phyloP scores from a whole-genome alignment of 2,888 invertebrate genomes.

The Dione vanillae region DNA sequence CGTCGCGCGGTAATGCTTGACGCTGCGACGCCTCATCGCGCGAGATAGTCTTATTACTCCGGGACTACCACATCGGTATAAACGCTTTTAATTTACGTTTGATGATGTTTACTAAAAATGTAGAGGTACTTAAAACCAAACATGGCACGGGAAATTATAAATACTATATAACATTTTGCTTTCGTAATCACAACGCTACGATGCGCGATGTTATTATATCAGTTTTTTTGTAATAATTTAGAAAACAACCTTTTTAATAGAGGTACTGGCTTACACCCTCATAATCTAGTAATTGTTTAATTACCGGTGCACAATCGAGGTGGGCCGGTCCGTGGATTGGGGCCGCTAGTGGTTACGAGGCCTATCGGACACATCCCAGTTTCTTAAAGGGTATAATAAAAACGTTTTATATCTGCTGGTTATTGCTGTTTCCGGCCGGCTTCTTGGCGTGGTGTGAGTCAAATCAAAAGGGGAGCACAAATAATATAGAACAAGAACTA shows the following conservation, averaged over 20 bases:
- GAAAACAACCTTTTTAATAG: no score
- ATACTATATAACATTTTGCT: no score
- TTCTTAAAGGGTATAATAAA: conserved; percentile 19
- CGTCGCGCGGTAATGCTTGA: conserved; percentile 2
- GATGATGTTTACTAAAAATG: not conserved
- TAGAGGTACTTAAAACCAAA: not conserved
- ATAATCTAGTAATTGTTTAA: conserved; percentile 5
- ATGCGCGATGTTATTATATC: no score
- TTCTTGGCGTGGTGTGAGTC: not conserved
- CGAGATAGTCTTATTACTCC: not conserved
- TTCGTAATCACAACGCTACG: no score
- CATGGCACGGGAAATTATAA: no score
- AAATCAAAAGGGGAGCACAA: not conserved
- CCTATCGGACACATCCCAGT: not conserved
- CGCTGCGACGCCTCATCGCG: conserved; percentile 4
- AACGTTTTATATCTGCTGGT: conserved; percentile 19
- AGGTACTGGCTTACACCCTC: not conserved
- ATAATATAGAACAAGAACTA: not conserved
- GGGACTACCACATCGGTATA: not conserved
- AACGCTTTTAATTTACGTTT: not conserved
- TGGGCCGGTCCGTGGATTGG: no score
- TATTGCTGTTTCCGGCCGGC: conserved; percentile 6
- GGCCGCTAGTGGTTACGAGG: not conserved
- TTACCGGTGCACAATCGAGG: conserved; percentile 13
- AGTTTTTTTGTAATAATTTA: no score